Evolutionary conservation across 2,888 invertebrate genomes (phyloP).

Genomic region (Nymphalis urticae): DNA sequence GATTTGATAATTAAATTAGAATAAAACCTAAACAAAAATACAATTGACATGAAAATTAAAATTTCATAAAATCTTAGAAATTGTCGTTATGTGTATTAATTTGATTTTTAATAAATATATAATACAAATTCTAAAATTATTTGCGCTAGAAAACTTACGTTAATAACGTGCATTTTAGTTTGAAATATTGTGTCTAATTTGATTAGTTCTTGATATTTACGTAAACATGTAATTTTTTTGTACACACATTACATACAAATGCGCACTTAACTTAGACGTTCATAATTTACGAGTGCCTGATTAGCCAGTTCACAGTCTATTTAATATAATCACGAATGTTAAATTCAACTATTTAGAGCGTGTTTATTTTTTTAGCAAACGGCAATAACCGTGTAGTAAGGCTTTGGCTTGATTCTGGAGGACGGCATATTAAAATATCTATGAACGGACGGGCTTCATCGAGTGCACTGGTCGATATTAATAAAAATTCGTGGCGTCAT

Average conservation of each 20-base stretch:
- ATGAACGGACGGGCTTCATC: slow-evolving; percentile 76
- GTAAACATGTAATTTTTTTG: slow-evolving; percentile 4
- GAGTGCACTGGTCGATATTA: slow-evolving; percentile 66
- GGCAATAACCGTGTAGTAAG: slow-evolving; percentile 76
- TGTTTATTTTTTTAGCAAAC: slow-evolving; percentile 70
- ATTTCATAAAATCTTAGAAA: too few species aligned
- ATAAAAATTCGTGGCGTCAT: slow-evolving; percentile 82
- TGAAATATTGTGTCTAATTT: slow-evolving; percentile 5
- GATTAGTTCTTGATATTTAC: slow-evolving; percentile 9
- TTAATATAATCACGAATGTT: slow-evolving; percentile 27
- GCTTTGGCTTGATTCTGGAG: slow-evolving; percentile 83
- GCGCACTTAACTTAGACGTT: slow-evolving; percentile 10
- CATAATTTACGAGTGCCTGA: slow-evolving; percentile 46
- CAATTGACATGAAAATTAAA: too few species aligned
- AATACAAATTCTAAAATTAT: too few species aligned
- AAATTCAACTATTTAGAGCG: slow-evolving; percentile 21
- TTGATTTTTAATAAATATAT: too few species aligned
- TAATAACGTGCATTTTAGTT: neutral
- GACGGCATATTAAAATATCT: slow-evolving; percentile 78
- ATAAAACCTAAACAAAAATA: too few species aligned
- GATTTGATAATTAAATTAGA: too few species aligned
- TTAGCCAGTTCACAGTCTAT: slow-evolving; percentile 46
- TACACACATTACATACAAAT: slow-evolving; percentile 3
- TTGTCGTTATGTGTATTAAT: too few species aligned
- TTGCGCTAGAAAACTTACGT: neutral